These are phyloP conservation scores for Casuarius casuarius DNA, from an alignment of 2,113 vertebrate species.

Conservation along the genomic window DNA sequence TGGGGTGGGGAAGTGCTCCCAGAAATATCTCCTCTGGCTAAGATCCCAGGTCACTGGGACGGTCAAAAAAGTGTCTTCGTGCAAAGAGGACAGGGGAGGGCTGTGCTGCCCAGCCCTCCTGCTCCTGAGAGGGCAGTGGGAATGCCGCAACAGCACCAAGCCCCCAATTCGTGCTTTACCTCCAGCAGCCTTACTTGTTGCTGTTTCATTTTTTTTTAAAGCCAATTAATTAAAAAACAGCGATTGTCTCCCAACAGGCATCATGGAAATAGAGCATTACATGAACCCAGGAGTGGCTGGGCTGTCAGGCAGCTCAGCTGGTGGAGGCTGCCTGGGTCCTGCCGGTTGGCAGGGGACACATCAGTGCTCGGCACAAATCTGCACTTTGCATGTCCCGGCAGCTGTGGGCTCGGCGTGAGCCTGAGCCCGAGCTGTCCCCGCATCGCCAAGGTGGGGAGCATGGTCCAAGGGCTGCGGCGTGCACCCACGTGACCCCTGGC, in stretches of 20 bases:
- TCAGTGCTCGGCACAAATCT: neutral
- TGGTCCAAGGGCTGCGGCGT: fast-evolving
- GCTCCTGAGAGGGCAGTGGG: neutral
- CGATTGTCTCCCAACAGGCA: neutral
- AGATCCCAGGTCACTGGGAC: neutral
- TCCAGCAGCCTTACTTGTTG: neutral
- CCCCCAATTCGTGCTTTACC: neutral
- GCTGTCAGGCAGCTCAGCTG: neutral
- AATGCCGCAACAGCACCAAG: neutral
- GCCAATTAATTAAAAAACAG: slow-evolving; percentile 43
- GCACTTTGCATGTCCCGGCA: neutral
- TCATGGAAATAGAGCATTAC: neutral
- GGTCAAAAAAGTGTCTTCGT: neutral
- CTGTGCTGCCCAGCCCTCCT: too few species aligned
- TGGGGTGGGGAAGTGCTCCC: neutral
- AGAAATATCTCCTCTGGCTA: neutral
- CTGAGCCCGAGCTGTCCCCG: too few species aligned
- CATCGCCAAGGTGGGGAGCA: fast-evolving
- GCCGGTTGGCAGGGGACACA: neutral
- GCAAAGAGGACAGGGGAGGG: neutral
- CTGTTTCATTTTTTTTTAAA: neutral
- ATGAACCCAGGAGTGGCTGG: neutral
- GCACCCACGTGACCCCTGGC: too few species aligned
- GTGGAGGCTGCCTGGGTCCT: neutral
- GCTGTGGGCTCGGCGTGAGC: too few species aligned